Percentiles rank a stretch among this genome's conserved stretches.
Evolutionary conservation across 2,888 invertebrate species (phyloP).

Genomic region (Theodoxus fluviatilis): DNA sequence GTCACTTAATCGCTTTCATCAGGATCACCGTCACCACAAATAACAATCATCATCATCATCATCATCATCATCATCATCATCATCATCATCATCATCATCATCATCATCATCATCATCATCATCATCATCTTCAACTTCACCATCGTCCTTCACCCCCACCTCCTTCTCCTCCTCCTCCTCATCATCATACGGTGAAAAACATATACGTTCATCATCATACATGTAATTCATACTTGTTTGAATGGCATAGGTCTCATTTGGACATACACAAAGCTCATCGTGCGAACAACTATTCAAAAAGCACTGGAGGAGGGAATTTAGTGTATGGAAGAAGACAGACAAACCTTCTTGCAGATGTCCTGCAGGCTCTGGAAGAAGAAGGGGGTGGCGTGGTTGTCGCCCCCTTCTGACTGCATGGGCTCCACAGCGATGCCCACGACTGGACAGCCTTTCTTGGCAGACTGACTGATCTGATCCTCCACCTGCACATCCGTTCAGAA

Average conservation of each 20-base stretch:
- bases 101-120: conserved; percentile 17
- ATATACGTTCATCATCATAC: too few species aligned
- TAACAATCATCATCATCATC: background rate
- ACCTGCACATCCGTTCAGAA: too few species aligned
- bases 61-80: background rate
- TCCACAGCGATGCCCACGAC: conserved; percentile 93
- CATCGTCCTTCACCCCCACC: background rate
- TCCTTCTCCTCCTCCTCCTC: background rate
- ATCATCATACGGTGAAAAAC: too few species aligned
- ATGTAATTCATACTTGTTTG: too few species aligned
- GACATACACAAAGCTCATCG: too few species aligned
- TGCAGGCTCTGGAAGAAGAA: conserved; percentile 87
- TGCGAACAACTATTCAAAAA: too few species aligned
- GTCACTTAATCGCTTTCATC: background rate
- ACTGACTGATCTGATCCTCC: conserved; percentile 77
- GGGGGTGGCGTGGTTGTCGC: conserved; percentile 90
- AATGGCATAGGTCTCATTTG: too few species aligned
- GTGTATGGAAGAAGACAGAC: too few species aligned
- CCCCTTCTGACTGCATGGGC: conserved; percentile 97
- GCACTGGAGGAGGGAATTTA: too few species aligned
- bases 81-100: conserved; percentile 17
- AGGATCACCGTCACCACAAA: background rate
- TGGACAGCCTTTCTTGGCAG: conserved; percentile 72
- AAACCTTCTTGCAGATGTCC: conserved; percentile 77
- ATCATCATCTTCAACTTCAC: background rate